These are phyloP conservation scores for Drosophila demipolita DNA, from an alignment of 2,888 invertebrate species.

Conservation along the genomic window DNA sequence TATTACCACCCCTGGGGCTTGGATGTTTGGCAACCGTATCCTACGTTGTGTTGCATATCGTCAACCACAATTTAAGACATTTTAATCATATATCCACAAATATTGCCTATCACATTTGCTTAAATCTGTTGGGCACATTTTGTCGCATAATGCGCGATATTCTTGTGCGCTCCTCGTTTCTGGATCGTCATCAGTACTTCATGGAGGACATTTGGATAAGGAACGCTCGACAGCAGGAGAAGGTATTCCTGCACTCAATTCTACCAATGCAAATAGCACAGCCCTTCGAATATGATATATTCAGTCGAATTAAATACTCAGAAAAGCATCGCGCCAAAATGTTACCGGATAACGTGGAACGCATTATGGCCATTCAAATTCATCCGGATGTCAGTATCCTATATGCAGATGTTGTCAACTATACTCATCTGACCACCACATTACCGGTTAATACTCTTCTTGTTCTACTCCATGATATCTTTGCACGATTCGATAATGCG, in stretches of 20 bases:
- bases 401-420: constrained; percentile 97
- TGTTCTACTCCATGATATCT: constrained; percentile 94
- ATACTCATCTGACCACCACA: constrained; percentile 91
- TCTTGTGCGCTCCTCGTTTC: constrained; percentile 58
- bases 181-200: constrained; percentile 62
- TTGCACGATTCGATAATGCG: constrained; percentile 95
- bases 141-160: constrained; percentile 56
- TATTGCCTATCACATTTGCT: constrained; percentile 37
- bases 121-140: constrained; percentile 56
- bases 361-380: constrained; percentile 89
- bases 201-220: constrained; percentile 49
- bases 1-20: constrained; percentile 28
- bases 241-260: constrained; percentile 90
- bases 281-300: constrained; percentile 87
- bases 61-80: neutral
- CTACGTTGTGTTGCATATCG: constrained; percentile 18
- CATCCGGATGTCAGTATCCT: constrained; percentile 95
- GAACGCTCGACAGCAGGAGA: constrained; percentile 49
- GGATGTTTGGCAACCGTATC: constrained; percentile 17
- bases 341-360: neutral
- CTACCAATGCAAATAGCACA: constrained; percentile 93
- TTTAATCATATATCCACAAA: constrained; percentile 22
- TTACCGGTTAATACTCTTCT: constrained; percentile 92
- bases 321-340: neutral
- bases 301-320: constrained; percentile 85